phyloP scores from a whole-genome alignment of 2,797 vertebrate species.

The Spinus olivaceus region DNA sequence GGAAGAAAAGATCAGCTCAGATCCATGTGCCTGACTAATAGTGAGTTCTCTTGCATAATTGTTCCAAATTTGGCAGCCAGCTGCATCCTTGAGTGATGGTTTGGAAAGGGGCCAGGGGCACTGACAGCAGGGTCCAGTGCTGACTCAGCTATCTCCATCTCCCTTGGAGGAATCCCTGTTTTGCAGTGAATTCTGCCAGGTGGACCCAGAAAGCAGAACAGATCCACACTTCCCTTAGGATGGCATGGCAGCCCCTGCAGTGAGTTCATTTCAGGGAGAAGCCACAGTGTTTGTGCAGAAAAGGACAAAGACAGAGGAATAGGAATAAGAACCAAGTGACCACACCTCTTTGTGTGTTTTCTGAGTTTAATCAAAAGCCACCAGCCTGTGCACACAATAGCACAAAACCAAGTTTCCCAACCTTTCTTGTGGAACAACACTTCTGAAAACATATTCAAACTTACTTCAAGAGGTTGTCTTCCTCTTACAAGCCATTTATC shows the following conservation, averaged over 20 bases:
- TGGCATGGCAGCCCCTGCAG: fast-evolving
- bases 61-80: background rate
- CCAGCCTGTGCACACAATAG: background rate
- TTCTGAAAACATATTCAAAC: background rate
- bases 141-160: background rate
- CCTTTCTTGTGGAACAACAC: background rate
- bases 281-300: background rate
- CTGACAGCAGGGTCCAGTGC: background rate
- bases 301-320: background rate
- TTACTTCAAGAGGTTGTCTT: background rate
- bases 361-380: background rate
- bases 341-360: background rate
- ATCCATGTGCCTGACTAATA: background rate
- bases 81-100: background rate
- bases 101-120: background rate
- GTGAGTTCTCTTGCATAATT: background rate
- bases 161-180: background rate
- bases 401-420: background rate
- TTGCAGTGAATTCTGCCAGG: background rate
- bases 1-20: background rate
- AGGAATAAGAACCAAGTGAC: background rate
- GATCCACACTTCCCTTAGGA: background rate
- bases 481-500: background rate
- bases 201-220: background rate
- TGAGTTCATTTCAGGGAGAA: background rate